Conservation (phyloP, 2,888 invertebrate species). For the Sthenelais limicola region DNA sequence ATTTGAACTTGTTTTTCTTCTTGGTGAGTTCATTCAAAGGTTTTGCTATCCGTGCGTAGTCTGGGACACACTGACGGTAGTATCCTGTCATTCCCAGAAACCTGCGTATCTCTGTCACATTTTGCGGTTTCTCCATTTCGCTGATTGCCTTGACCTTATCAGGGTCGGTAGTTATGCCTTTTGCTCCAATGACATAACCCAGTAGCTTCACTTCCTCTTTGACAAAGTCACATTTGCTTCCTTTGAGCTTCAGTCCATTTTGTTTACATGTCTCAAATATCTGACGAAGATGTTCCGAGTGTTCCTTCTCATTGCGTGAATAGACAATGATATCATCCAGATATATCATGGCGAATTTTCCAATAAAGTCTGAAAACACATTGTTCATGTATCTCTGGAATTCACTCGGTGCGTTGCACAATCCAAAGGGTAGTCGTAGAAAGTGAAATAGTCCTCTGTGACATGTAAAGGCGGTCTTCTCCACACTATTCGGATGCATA, state of each 20-base stretch:
- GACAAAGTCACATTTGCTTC: slow-evolving; percentile 45
- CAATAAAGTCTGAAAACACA: slow-evolving; percentile 13
- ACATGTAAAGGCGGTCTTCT: slow-evolving; percentile 45
- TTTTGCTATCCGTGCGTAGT: slow-evolving; percentile 34
- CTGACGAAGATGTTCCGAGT: slow-evolving; percentile 35
- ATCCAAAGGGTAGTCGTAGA: slow-evolving; percentile 43
- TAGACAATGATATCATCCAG: slow-evolving; percentile 47
- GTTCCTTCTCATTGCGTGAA: slow-evolving; percentile 26
- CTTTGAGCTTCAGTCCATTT: slow-evolving; percentile 43
- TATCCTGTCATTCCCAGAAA: slow-evolving; percentile 42
- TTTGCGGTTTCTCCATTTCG: slow-evolving; percentile 24
- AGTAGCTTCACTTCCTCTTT: slow-evolving; percentile 41
- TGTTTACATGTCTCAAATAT: slow-evolving; percentile 42
- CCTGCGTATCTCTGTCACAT: background rate
- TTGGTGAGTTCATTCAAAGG: slow-evolving; percentile 23
- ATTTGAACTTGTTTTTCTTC: background rate
- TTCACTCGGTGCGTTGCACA: slow-evolving; percentile 44
- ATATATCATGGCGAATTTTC: slow-evolving; percentile 39
- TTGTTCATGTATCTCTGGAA: slow-evolving; percentile 45
- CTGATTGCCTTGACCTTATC: slow-evolving; percentile 45
- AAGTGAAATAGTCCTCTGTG: slow-evolving; percentile 45
- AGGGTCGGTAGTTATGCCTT: slow-evolving; percentile 44
- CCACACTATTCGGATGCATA: slow-evolving; percentile 18
- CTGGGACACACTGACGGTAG: slow-evolving; percentile 27
- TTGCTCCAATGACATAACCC: slow-evolving; percentile 38